Conservation (phyloP, 2,888 invertebrate genomes). For the Ormyrus pomaceus region DNA sequence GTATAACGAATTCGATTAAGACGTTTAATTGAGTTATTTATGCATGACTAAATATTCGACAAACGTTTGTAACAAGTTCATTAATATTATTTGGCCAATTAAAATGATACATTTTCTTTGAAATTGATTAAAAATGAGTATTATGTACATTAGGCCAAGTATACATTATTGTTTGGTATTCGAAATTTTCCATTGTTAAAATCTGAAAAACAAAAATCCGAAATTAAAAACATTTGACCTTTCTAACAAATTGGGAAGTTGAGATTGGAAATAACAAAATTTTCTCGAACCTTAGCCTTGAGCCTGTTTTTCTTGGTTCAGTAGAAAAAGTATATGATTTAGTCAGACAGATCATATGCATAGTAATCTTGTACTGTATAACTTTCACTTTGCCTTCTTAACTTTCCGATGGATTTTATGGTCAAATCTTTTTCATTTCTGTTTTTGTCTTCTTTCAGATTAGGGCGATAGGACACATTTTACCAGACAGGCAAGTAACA, state of each 20-base stretch:
- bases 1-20: too few species aligned
- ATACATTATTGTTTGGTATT: too few species aligned
- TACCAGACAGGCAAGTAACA: conserved; percentile 30
- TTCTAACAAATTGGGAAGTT: conserved; percentile 31
- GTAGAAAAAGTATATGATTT: conserved; percentile 38
- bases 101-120: too few species aligned
- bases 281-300: background rate
- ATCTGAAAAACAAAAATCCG: conserved; percentile 9
- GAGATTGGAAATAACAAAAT: conserved; percentile 7
- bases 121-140: too few species aligned
- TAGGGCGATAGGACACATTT: background rate
- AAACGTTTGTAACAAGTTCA: too few species aligned
- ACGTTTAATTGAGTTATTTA: too few species aligned
- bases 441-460: conserved; percentile 45
- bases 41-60: too few species aligned
- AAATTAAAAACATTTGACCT: conserved; percentile 12
- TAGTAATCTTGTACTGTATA: background rate
- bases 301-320: background rate
- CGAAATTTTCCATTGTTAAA: background rate
- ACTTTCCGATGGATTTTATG: conserved; percentile 12
- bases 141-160: too few species aligned
- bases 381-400: background rate
- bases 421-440: conserved; percentile 22
- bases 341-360: conserved; percentile 29
- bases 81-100: too few species aligned